These are phyloP conservation scores for Gasteruption jaculator DNA, from an alignment of 2,888 invertebrate genomes.

Conservation along the genomic window DNA sequence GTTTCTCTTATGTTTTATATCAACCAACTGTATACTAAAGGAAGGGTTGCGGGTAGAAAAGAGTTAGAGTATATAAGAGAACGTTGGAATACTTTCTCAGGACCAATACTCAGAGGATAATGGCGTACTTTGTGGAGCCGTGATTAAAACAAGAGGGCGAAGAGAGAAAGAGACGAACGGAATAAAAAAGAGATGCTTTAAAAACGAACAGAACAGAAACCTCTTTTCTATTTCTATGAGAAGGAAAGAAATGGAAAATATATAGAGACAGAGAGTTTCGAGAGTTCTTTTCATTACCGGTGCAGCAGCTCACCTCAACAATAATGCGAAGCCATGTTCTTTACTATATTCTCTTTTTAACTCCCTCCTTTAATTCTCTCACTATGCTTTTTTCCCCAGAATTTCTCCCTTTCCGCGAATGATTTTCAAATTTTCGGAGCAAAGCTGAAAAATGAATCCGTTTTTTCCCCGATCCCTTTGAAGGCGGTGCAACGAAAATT, in stretches of 20 bases:
- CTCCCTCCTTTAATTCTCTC: too few relatives aligned
- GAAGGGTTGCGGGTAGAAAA: slow-evolving; percentile 1
- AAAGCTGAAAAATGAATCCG: too few relatives aligned
- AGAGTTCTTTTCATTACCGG: slow-evolving; percentile 43
- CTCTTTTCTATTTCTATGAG: slow-evolving; percentile 17
- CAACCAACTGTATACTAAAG: too few relatives aligned
- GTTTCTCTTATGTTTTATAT: too few relatives aligned
- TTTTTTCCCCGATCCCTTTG: too few relatives aligned
- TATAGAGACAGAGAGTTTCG: slow-evolving; percentile 33
- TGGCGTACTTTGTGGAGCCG: slow-evolving; percentile 41
- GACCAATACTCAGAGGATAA: slow-evolving; percentile 42
- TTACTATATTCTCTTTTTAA: too few relatives aligned
- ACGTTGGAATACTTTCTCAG: slow-evolving; percentile 36
- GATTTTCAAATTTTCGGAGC: too few relatives aligned
- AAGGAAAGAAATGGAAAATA: slow-evolving; percentile 15
- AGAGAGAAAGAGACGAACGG: slow-evolving; percentile 19
- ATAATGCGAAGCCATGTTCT: slow-evolving; percentile 28
- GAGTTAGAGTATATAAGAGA: slow-evolving; percentile 13
- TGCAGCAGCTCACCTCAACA: slow-evolving; percentile 34
- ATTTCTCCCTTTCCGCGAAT: too few relatives aligned
- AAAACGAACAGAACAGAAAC: slow-evolving; percentile 12
- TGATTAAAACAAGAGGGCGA: slow-evolving; percentile 39
- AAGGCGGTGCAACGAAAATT: too few relatives aligned
- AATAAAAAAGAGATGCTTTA: slow-evolving; percentile 19
- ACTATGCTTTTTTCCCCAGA: too few relatives aligned